Percentiles rank a stretch among this genome's conserved stretches.
Conservation (phyloP, 2,797 vertebrate genomes). For the Glossophaga mutica region DNA sequence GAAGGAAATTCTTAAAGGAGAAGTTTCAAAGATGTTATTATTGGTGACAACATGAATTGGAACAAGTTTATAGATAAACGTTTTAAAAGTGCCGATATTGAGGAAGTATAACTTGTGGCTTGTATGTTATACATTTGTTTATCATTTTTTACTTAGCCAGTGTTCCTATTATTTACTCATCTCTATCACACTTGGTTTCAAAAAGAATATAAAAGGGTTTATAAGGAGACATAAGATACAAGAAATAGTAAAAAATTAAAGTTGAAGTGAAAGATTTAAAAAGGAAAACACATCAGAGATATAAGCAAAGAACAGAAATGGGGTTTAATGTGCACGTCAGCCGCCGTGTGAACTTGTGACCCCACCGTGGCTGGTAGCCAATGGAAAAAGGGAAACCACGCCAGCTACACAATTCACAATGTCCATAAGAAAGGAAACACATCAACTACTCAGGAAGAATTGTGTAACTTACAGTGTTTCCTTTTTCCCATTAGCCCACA, state of each 20-base stretch:
- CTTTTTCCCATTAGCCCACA: neutral
- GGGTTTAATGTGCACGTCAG: neutral
- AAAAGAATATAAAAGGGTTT: neutral
- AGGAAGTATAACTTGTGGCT: neutral
- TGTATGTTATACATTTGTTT: neutral
- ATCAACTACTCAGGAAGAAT: neutral
- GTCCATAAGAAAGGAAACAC: neutral
- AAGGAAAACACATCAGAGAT: neutral
- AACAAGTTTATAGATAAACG: neutral
- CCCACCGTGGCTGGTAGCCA: neutral
- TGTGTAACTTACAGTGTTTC: constrained; percentile 1
- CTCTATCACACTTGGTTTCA: neutral
- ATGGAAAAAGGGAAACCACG: constrained; percentile 29
- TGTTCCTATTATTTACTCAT: neutral
- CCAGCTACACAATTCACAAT: constrained; percentile 30
- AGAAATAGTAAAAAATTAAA: neutral
- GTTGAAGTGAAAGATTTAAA: neutral
- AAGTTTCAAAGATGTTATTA: neutral
- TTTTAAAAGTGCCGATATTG: neutral
- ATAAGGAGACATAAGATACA: neutral
- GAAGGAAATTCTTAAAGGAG: neutral
- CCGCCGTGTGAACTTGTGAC: neutral
- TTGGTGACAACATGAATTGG: neutral
- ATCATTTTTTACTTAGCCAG: neutral
- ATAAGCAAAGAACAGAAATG: neutral